Evolutionary conservation across 2,888 invertebrate genomes (phyloP), one percentile per base, ranked within the genome.

Genomic region (Parnassius apollo): DNA sequence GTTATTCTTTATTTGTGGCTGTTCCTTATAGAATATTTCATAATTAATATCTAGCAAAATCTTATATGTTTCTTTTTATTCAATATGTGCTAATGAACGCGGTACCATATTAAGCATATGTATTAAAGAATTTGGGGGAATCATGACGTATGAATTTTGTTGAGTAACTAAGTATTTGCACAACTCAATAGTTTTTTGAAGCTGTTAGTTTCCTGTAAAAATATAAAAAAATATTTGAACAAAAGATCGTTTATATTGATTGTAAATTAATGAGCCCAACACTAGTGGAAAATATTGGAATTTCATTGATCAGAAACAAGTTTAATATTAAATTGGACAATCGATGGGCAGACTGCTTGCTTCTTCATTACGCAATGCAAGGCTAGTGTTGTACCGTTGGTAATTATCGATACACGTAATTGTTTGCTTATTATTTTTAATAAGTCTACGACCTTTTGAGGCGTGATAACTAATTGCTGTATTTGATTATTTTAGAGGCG

Each of bases 371-470:
- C 54, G 49, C 49, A 63, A 64, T 25, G n/a, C 56, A 46, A 56
- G 48, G 59, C 51, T 59, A 59, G 56, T 59, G 59, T 42, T 59
- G 63, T 51, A 51, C 44, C n/a, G 42, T 45, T 22, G 50, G 44
- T 59, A 48, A 57, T 52, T 46, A 42, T 59, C 48, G 63, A 64
- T 42, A 13, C 8, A 49, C 9, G 13, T 49, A 49, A 35, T 49
- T 18, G 11, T 46, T 49, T 13, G 13, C 1, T 13, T 13, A 58
- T 58, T 58, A 44, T 51, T 58, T 18, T 44, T 49, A 58, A 13
- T 10, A 25, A 12, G 58, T 51, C 42, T 10, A 25, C 22, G 58
- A 58, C 50, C 50, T 58, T 58, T 50, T 18, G 2, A 8, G 9
- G 18, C 18, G 18, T 49, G 49, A 12, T 13, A 13, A 13, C 9